Evolutionary conservation across 1,140 invertebrate genomes (phyloP).

Genomic region (Agraylea sexmaculata): DNA sequence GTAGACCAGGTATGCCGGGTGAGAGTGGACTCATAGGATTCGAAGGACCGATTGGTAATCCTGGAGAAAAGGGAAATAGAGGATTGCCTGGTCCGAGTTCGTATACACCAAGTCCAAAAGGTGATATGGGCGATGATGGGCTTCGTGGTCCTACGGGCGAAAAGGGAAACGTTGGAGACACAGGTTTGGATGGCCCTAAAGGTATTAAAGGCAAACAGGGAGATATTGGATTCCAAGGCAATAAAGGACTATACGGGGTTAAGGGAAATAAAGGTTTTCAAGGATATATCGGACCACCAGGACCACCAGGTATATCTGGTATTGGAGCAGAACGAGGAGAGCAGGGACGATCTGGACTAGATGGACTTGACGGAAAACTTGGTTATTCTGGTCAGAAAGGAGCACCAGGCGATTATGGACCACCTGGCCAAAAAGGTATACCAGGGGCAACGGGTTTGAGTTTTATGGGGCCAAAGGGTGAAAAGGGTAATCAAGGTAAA

Average conservation of each 20-base stretch:
- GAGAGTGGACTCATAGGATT: constrained; percentile 34
- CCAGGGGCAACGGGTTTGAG: constrained; percentile 35
- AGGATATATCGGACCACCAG: constrained; percentile 49
- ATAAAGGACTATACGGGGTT: constrained; percentile 38
- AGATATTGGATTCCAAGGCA: constrained; percentile 28
- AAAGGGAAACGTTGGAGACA: constrained; percentile 24
- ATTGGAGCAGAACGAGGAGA: constrained; percentile 40
- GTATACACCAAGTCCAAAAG: constrained; percentile 41
- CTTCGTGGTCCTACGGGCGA: constrained; percentile 29
- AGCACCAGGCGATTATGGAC: constrained; percentile 35
- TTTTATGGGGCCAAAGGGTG: constrained; percentile 43
- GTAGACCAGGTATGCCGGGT: constrained; percentile 34
- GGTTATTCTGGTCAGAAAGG: constrained; percentile 37
- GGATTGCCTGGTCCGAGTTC: constrained; percentile 50
- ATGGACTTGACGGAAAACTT: constrained; percentile 33
- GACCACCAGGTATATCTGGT: constrained; percentile 45
- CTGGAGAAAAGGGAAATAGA: constrained; percentile 30
- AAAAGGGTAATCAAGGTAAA: constrained; percentile 36
- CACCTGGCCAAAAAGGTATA: constrained; percentile 36
- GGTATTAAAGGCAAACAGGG: constrained; percentile 43
- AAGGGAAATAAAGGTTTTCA: constrained; percentile 50
- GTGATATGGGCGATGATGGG: constrained; percentile 40
- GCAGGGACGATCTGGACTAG: constrained; percentile 40
- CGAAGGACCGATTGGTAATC: constrained; percentile 24
- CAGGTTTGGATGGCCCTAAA: constrained; percentile 31